These are phyloP conservation scores for Rutilus rutilus DNA, from an alignment of 2,113 vertebrate species.

Conservation along the genomic window DNA sequence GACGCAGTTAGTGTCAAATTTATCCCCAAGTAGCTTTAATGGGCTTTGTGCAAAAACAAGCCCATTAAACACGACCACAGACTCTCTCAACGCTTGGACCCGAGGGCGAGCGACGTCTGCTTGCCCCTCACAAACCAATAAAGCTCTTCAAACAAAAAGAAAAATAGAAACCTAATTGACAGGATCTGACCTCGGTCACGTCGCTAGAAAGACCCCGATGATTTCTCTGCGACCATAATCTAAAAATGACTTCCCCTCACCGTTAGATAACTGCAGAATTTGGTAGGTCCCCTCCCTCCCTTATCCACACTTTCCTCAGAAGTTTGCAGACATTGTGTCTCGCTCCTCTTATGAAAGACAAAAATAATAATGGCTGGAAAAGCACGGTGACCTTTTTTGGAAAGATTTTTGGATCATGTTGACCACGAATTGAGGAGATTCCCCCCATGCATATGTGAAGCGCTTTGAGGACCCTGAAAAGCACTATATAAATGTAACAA, in stretches of 20 bases:
- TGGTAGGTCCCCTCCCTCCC: conserved; percentile 53
- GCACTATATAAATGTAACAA: too few species aligned
- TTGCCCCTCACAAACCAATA: conserved; percentile 40
- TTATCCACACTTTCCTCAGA: conserved; percentile 65
- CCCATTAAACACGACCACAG: conserved; percentile 63
- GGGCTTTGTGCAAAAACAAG: conserved; percentile 56
- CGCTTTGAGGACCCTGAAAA: too few species aligned
- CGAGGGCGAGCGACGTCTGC: not conserved
- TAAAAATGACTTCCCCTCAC: conserved; percentile 74
- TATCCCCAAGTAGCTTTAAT: conserved; percentile 62
- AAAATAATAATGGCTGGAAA: conserved; percentile 5
- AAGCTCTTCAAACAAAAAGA: conserved; percentile 50
- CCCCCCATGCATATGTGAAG: too few species aligned
- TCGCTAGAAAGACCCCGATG: conserved; percentile 65
- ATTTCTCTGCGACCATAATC: conserved; percentile 73
- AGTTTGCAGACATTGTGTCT: conserved; percentile 69
- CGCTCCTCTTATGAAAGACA: conserved; percentile 12
- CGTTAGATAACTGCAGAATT: conserved; percentile 69
- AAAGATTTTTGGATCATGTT: not conserved
- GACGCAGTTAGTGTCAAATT: conserved; percentile 63
- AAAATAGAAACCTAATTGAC: conserved; percentile 66
- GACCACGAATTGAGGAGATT: too few species aligned
- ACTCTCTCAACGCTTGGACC: conserved; percentile 57
- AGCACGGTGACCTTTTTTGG: not conserved
- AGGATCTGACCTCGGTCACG: conserved; percentile 76